Conservation (phyloP, 1,140 invertebrate genomes). For the Leucophenga varia region DNA sequence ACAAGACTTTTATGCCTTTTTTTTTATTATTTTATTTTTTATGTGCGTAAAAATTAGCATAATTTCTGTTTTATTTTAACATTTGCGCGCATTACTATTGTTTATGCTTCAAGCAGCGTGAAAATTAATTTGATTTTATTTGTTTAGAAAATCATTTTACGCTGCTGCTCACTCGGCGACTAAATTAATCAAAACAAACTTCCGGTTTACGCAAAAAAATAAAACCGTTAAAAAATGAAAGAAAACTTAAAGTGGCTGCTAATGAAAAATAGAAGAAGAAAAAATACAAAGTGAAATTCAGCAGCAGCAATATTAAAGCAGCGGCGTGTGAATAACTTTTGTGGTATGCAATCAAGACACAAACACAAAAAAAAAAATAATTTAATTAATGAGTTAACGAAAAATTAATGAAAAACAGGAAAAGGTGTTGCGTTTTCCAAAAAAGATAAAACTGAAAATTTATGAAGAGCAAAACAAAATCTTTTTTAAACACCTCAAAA, state of each 20-base stretch:
- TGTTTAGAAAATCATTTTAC: constrained; percentile 24
- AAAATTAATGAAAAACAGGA: constrained; percentile 50
- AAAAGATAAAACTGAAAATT: constrained; percentile 51
- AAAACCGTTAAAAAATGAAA: no score
- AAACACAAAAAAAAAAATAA: no score
- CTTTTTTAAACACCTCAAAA: no score
- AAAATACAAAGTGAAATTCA: no score
- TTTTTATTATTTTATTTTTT: constrained; percentile 14
- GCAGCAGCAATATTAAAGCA: no score
- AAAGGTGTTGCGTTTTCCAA: constrained; percentile 51
- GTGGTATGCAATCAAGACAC: no score
- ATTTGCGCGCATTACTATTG: no score
- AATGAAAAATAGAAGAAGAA: no score
- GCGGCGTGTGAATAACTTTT: no score
- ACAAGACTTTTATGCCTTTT: constrained; percentile 40
- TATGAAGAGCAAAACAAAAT: constrained; percentile 24
- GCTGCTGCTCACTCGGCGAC: constrained; percentile 36
- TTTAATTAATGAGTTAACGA: constrained; percentile 54
- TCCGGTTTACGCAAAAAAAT: constrained; percentile 54
- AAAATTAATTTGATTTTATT: constrained; percentile 1
- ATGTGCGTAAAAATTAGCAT: background rate
- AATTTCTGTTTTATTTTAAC: constrained; percentile 7
- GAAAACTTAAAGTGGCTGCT: no score
- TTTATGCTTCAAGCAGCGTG: no score
- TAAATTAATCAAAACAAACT: constrained; percentile 55